Evolutionary conservation across 2,888 invertebrate genomes (phyloP).

Genomic region (Phorcus lineatus): DNA sequence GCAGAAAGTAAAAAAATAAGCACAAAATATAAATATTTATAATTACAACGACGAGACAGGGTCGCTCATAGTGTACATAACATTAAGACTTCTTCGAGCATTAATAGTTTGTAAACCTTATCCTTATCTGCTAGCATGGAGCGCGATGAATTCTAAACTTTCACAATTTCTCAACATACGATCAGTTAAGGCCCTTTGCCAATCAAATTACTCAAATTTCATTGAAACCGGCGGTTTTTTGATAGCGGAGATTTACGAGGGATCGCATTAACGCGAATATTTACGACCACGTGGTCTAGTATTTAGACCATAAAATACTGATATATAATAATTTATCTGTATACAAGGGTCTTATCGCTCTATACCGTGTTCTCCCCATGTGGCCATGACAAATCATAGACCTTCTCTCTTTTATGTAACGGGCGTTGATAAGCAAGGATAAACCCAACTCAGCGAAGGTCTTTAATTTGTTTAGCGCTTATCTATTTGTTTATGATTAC

Average conservation of each 20-base stretch:
- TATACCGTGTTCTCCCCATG: slow-evolving; percentile 2
- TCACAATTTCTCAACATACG: not conserved
- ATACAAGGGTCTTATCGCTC: slow-evolving; percentile 8
- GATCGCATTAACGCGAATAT: slow-evolving; percentile 2
- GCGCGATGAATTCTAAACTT: not conserved
- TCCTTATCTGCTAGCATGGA: not conserved
- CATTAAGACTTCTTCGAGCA: no score
- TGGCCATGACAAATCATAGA: slow-evolving; percentile 10
- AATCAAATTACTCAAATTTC: slow-evolving; percentile 3
- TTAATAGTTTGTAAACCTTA: not conserved
- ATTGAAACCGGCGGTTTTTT: not conserved
- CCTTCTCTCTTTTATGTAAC: slow-evolving; percentile 23
- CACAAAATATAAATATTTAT: no score
- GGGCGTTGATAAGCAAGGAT: slow-evolving; percentile 23
- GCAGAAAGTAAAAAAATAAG: no score
- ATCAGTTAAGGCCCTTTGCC: not conserved
- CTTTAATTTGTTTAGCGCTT: slow-evolving; percentile 26
- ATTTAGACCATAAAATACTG: slow-evolving; percentile 25
- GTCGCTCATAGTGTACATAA: no score
- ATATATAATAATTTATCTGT: slow-evolving; percentile 20
- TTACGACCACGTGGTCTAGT: slow-evolving; percentile 18
- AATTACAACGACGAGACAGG: no score
- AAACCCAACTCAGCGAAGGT: slow-evolving; percentile 15
- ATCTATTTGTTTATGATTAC: slow-evolving; percentile 24
- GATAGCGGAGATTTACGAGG: slow-evolving; percentile 12